Base-by-base conservation (phyloP, 1,140 invertebrate species). In the Trachymyrmex cornetzi region DNA sequence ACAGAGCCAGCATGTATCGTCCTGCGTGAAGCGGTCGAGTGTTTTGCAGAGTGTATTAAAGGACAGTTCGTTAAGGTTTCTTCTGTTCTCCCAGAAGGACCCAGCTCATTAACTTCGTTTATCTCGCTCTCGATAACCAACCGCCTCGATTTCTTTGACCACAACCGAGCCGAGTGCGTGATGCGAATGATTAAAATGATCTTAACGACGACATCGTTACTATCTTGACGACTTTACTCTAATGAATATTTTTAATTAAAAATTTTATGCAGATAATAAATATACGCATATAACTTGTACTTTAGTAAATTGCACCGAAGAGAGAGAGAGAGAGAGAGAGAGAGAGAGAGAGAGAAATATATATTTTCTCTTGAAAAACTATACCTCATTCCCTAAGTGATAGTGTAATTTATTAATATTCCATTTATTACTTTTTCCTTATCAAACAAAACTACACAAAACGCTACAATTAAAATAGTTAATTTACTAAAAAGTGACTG, bases 101-200 rank as follows among this genome's bases (percentile, higher is more conserved):
- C 74, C 69, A 72, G 87, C 81, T 89, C 87, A 89, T 89, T 89
- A 89, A 88, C 87, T 88, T 88, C 88, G 82, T 86, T 88, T 89
- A 88, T 89, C 88, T 89, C 87, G 67, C 66, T 66, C 87, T 66
- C 82, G 87, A 88, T 88, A 89, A 53, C 24, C 57, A 44, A 34
- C 81, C 27, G 66, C 22, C 67, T 89, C 44, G 53, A 77, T 71
- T 89, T 81, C 88, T 88, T 80, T 27, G 59, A 19, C 55, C 44
- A 27, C 53, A 30, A 44, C 34, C 48, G n/a, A 27, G 22, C 24
- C 53, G 11, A 11, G 22, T n/a, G 63, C 27, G 27, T 61, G 74
- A 48, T n/a, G 6, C 3, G 22, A 50, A 9, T 44, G 67, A 24
- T 82, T 87, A 74, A 71, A 53, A 59, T 30, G 7, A 57, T 48